Percentiles rank a stretch among this genome's conserved stretches.
phyloP scores from a whole-genome alignment of 2,797 vertebrate genomes.

The Delichon dasypus region DNA sequence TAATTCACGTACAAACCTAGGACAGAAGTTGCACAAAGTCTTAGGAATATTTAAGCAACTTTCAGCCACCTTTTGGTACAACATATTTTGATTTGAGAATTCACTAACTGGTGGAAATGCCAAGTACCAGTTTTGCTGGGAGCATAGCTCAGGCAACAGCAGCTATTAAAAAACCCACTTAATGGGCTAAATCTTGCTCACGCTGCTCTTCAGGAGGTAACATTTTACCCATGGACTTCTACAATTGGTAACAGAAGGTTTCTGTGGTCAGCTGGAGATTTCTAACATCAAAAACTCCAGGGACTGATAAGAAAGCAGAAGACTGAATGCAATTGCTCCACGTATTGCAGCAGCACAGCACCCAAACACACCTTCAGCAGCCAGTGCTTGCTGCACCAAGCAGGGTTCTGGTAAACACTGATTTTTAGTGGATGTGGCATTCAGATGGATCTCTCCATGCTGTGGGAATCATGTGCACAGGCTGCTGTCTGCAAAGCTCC shows the following conservation, averaged over 20 bases:
- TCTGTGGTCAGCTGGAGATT: neutral
- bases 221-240: neutral
- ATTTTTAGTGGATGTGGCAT: accelerated
- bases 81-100: neutral
- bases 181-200: neutral
- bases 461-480: accelerated
- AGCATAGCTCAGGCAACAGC: neutral
- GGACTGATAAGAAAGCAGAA: neutral
- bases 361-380: neutral
- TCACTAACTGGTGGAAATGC: neutral
- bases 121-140: neutral
- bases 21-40: neutral
- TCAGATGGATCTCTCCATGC: neutral
- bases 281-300: neutral
- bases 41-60: neutral
- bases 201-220: neutral
- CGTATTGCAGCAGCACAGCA: accelerated
- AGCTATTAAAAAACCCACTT: neutral
- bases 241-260: neutral
- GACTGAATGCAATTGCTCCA: neutral
- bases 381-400: neutral
- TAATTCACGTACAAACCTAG: neutral
- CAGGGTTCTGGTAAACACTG: neutral
- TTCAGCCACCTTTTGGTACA: neutral
- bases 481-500: neutral